Percentiles rank a stretch among this genome's conserved stretches.
phyloP scores from a whole-genome alignment of 2,797 vertebrate genomes.

The Perodicticus potto region DNA sequence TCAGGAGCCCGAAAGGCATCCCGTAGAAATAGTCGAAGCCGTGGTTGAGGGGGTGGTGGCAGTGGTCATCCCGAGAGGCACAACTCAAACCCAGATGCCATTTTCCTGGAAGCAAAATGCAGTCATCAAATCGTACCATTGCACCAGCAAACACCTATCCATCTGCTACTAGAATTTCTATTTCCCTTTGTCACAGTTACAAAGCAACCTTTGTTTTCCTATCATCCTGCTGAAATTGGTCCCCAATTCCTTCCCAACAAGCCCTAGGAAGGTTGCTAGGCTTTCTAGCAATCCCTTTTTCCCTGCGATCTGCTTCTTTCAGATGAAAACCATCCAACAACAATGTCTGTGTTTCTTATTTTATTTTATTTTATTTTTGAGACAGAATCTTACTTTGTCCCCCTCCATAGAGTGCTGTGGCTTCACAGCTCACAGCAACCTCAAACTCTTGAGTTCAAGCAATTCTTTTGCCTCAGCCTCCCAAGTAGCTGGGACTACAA shows the following conservation, averaged over 20 bases:
- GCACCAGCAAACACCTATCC: rapidly evolving
- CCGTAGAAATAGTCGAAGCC: constrained; percentile 95
- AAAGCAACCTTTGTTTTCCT: too few relatives aligned
- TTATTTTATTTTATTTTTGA: too few relatives aligned
- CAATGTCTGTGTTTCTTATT: too few relatives aligned
- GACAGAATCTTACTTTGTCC: too few relatives aligned
- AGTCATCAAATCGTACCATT: rapidly evolving
- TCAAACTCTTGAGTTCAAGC: too few relatives aligned
- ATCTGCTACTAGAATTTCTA: rapidly evolving
- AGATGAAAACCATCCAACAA: neutral
- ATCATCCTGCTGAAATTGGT: rapidly evolving
- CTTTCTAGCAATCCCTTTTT: neutral
- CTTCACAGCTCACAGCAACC: too few relatives aligned
- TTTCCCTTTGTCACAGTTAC: neutral
- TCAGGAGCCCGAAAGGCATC: constrained; percentile 90
- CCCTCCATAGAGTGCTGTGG: too few relatives aligned
- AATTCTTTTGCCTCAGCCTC: too few relatives aligned
- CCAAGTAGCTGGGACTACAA: too few relatives aligned
- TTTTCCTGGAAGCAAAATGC: constrained; percentile 86
- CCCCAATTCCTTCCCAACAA: too few relatives aligned
- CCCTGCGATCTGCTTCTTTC: too few relatives aligned
- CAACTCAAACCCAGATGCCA: constrained; percentile 95
- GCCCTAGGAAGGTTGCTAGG: neutral
- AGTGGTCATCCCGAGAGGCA: constrained; percentile 90
- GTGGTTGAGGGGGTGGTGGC: constrained; percentile 94